Base-by-base conservation (phyloP, 2,888 invertebrate species). In the Parnassius apollo region DNA sequence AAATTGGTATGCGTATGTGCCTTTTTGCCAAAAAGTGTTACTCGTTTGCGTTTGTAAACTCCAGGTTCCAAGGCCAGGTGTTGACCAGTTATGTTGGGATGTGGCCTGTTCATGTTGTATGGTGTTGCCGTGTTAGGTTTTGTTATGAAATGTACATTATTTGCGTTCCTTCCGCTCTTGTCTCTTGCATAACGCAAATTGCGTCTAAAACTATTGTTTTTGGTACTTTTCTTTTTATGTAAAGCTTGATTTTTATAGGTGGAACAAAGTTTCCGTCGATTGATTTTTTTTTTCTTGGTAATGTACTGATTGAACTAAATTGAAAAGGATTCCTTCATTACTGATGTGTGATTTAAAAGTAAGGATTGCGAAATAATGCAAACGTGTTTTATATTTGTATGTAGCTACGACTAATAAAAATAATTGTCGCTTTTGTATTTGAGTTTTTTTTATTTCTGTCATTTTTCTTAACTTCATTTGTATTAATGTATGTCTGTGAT, bases 1-100 rank as follows among this genome's bases (percentile, higher is more conserved):
- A n/a, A 13, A 13, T 49, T 49, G 50, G 44, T 44, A 42, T 44
- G 64, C 56, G 62, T 57, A 45, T 61, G 68, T 66, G 68, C 67
- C 68, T 68, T 67, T 60, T 65, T 61, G 66, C 66, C 67, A 67
- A 65, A 55, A 61, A 65, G 35, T 52, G 61, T 66, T 67, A 42
- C 61, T 60, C 54, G 53, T 57, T 60, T 54, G 54, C 54, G 42
- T 53, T 18, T 35, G 35, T 35, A 35, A 35, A 35, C 35, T 35
- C 35, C 35, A 35, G 35, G 35, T 7, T 35, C 4, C 35, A 35
- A 7, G 35, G 35, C 35, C 3, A 4, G 46, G 9, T 56, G 56
- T 56, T 56, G 46, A 12, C 56, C n/a, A 12, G n/a, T 48, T 45
- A 35, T 35, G 35, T 35, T 35, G 7, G 35, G 4, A 35, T 35